Percentiles rank a stretch among this genome's conserved stretches.
Conservation (phyloP, 2,113 vertebrate species). For the Malurus melanocephalus region DNA sequence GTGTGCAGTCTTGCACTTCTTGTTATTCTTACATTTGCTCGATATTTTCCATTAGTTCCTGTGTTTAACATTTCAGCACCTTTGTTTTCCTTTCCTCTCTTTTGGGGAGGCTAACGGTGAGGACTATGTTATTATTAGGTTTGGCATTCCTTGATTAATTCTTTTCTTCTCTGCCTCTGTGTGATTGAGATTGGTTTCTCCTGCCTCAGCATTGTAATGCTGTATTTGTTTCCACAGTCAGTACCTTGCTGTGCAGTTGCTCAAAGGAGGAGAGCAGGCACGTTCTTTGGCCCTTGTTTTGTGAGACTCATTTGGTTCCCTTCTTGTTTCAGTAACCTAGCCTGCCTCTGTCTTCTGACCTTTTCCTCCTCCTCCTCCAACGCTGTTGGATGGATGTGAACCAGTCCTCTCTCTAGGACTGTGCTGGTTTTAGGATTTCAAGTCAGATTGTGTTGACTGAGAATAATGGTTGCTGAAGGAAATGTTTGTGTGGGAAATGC, state of each 20-base stretch:
- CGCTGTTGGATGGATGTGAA: accelerated
- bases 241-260: slow-evolving; percentile 29
- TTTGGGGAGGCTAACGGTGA: not conserved
- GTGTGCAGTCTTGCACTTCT: not conserved
- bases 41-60: slow-evolving; percentile 50
- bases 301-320: not conserved
- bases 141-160: slow-evolving; percentile 49
- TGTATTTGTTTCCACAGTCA: slow-evolving; percentile 55
- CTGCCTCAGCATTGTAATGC: slow-evolving; percentile 26
- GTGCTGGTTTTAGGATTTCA: not conserved
- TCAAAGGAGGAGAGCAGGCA: slow-evolving; percentile 19
- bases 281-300: not conserved
- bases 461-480: not conserved
- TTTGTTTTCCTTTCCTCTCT: slow-evolving; percentile 63
- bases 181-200: slow-evolving; percentile 47
- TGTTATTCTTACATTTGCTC: slow-evolving; percentile 45
- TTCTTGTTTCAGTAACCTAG: not conserved
- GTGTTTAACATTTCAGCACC: slow-evolving; percentile 14
- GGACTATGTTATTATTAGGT: slow-evolving; percentile 40
- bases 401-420: not conserved
- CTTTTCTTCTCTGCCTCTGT: slow-evolving; percentile 35
- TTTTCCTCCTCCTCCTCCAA: not conserved
- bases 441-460: not conserved
- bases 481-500: not conserved
- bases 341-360: not conserved